phyloP scores from a whole-genome alignment of 2,888 invertebrate species.

The Drosophila subsilvestris region DNA sequence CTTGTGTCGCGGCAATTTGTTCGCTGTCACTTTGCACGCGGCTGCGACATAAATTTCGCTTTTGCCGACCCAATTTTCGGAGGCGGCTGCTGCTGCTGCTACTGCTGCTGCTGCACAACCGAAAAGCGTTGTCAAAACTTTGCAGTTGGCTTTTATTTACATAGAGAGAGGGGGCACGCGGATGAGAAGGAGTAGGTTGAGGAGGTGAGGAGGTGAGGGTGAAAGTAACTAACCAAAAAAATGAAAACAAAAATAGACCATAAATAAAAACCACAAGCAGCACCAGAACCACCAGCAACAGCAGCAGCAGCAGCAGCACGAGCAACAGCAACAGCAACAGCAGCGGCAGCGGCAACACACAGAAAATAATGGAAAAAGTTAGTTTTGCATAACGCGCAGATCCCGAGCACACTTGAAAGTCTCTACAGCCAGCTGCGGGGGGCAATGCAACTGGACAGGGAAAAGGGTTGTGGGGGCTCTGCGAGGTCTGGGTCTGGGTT shows the following conservation, averaged over 20 bases:
- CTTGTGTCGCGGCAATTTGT: constrained; percentile 70
- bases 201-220: constrained; percentile 10
- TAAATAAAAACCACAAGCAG: constrained; percentile 73
- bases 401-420: constrained; percentile 69
- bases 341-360: constrained; percentile 47
- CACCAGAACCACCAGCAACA: constrained; percentile 32
- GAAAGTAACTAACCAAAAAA: constrained; percentile 68
- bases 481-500: constrained; percentile 11
- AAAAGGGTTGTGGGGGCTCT: constrained; percentile 8
- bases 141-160: constrained; percentile 77
- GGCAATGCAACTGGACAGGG: not conserved
- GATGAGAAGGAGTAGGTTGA: not conserved
- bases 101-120: constrained; percentile 57
- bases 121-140: constrained; percentile 75
- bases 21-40: constrained; percentile 76
- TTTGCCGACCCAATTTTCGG: constrained; percentile 72
- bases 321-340: constrained; percentile 31
- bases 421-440: constrained; percentile 10
- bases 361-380: constrained; percentile 80
- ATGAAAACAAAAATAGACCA: constrained; percentile 71
- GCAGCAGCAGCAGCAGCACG: constrained; percentile 33
- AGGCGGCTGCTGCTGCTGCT: constrained; percentile 28
- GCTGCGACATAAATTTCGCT: constrained; percentile 76
- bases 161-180: constrained; percentile 23
- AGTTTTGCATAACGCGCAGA: constrained; percentile 71